phyloP scores from a whole-genome alignment of 1,140 invertebrate species.

The Drepana arcuata region DNA sequence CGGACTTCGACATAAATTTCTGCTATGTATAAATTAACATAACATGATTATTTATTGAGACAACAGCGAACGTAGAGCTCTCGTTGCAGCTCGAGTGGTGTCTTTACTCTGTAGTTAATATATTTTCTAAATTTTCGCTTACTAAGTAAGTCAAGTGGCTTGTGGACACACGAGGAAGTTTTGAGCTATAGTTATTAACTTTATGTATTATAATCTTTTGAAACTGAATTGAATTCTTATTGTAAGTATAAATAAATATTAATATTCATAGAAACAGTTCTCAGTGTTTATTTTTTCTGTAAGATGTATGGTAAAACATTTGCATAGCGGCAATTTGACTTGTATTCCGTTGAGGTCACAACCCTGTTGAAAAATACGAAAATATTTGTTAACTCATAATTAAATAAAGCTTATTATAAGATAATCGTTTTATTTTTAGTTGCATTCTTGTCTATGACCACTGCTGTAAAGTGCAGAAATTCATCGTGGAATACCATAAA shows the following conservation, averaged over 20 bases:
- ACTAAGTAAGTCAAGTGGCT: constrained; percentile 56
- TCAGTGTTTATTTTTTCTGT: constrained; percentile 67
- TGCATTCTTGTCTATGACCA: too few relatives aligned
- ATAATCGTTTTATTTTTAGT: constrained; percentile 61
- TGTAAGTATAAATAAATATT: constrained; percentile 66
- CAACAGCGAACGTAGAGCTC: constrained; percentile 17
- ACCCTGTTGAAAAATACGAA: constrained; percentile 69
- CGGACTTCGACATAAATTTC: constrained; percentile 24
- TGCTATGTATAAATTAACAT: constrained; percentile 22
- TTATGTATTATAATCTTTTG: constrained; percentile 67
- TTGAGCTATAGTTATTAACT: constrained; percentile 63
- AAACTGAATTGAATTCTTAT: constrained; percentile 68
- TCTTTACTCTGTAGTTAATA: constrained; percentile 47
- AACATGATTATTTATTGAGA: constrained; percentile 34
- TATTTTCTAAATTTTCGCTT: constrained; percentile 57
- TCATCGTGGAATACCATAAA: too few relatives aligned
- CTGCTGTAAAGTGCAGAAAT: too few relatives aligned
- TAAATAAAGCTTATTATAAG: constrained; percentile 73
- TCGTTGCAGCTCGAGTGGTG: constrained; percentile 8
- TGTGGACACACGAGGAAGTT: constrained; percentile 41
- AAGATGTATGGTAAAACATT: constrained; percentile 53
- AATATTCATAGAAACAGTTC: constrained; percentile 65
- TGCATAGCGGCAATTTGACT: constrained; percentile 64
- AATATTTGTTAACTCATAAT: constrained; percentile 72
- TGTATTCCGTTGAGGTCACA: constrained; percentile 71